A percentile compares a stretch with the other conserved stretches of the same genome.
These are phyloP conservation scores for Fragum sueziense DNA, from an alignment of 2,888 invertebrate genomes.

Conservation along the genomic window DNA sequence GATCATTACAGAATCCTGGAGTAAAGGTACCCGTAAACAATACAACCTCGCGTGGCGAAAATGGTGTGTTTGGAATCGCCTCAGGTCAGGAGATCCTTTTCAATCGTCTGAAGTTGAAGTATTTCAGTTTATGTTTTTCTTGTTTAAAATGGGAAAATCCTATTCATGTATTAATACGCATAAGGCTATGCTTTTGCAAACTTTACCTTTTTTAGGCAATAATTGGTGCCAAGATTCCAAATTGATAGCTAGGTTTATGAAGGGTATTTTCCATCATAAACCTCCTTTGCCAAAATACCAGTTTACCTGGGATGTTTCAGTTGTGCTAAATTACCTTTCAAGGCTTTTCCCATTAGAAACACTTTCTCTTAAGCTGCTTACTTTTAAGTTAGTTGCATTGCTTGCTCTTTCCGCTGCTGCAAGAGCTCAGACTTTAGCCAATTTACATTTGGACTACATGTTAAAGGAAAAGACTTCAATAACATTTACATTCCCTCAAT, in stretches of 20 bases:
- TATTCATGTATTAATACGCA: slow-evolving; percentile 48
- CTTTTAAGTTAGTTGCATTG: slow-evolving; percentile 27
- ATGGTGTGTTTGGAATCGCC: slow-evolving; percentile 31
- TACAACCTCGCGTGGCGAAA: slow-evolving; percentile 30
- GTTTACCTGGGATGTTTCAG: slow-evolving; percentile 41
- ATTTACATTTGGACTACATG: slow-evolving; percentile 23
- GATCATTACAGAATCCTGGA: slow-evolving; percentile 34
- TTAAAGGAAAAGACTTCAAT: background rate
- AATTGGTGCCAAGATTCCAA: slow-evolving; percentile 22
- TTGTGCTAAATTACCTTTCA: slow-evolving; percentile 28
- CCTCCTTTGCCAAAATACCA: slow-evolving; percentile 34
- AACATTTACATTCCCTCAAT: slow-evolving; percentile 7
- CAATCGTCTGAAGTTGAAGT: slow-evolving; percentile 32
- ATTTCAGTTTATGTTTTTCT: slow-evolving; percentile 29
- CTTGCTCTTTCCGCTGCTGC: slow-evolving; percentile 22
- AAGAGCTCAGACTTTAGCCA: slow-evolving; percentile 19
- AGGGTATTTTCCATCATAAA: slow-evolving; percentile 24
- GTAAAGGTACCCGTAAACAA: slow-evolving; percentile 37
- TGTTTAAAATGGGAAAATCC: slow-evolving; percentile 17
- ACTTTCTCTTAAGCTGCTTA: slow-evolving; percentile 34
- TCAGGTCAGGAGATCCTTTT: slow-evolving; percentile 23
- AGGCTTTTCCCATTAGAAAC: slow-evolving; percentile 14
- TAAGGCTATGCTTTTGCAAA: slow-evolving; percentile 42
- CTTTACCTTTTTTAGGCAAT: slow-evolving; percentile 35
- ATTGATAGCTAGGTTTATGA: slow-evolving; percentile 47